phyloP scores from a whole-genome alignment of 2,888 invertebrate species.

The Pyralis farinalis region DNA sequence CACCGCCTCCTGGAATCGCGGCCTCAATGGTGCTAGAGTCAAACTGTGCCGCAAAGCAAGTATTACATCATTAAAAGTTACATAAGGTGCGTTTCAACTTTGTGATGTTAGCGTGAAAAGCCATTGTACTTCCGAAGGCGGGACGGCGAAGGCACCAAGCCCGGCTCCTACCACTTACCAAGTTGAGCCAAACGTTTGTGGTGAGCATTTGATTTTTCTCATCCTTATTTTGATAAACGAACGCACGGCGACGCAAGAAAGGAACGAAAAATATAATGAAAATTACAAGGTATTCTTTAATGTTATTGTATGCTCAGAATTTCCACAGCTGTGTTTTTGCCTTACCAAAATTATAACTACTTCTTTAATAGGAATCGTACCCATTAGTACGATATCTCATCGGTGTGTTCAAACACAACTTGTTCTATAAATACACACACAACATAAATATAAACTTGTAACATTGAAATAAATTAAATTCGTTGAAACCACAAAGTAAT shows the following conservation, averaged over 20 bases:
- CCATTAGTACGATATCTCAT: not conserved
- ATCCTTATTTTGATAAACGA: constrained; percentile 89
- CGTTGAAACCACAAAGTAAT: constrained; percentile 33
- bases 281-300: constrained; percentile 38
- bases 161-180: constrained; percentile 91
- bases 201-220: constrained; percentile 99
- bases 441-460: too few relatives aligned
- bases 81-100: constrained; percentile 10
- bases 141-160: constrained; percentile 62
- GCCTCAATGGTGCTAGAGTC: constrained; percentile 8
- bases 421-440: too few relatives aligned
- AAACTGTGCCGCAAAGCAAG: constrained; percentile 14
- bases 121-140: constrained; percentile 40
- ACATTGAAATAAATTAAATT: not conserved
- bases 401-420: too few relatives aligned
- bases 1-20: constrained; percentile 60
- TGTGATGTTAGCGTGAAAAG: constrained; percentile 30
- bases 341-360: constrained; percentile 1
- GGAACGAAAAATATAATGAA: constrained; percentile 72
- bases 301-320: not conserved
- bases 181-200: constrained; percentile 98
- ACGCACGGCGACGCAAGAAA: constrained; percentile 81
- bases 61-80: constrained; percentile 2
- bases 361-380: constrained; percentile 16
- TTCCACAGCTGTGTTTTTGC: too few relatives aligned